Evolutionary conservation across 2,113 vertebrate species (phyloP), one percentile per base, ranked within the genome.

Genomic region (Megaceryle maxima): DNA sequence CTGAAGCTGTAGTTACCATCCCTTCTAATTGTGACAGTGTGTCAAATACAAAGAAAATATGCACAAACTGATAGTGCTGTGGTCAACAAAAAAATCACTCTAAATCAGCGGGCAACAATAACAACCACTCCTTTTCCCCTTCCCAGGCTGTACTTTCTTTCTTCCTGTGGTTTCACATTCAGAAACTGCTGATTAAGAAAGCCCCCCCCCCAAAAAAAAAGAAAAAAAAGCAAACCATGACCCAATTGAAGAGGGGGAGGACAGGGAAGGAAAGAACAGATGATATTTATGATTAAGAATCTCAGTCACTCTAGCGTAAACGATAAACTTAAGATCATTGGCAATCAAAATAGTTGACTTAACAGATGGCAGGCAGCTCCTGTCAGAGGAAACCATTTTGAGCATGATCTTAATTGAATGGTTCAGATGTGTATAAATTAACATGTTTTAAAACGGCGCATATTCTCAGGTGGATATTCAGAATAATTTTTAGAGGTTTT

Each of bases 341-440:
- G 96, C 96, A 98, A 91, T 92, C 93, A 92, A 97, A 97, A 96
- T 88, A 97, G 96, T 95, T 95, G 90, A 84, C 86, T 97, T 97
- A 97, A 96, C 97, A 98, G 98, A 98, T 98, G 97, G 97, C 92
- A 97, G 83, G 90, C 80, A 35, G 94, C 82, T 97, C 90, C 96
- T 95, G 91, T 97, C 92, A 90, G 94, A 91, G 84, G 95, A 91
- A 96, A 92, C 80, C 92, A 56, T 96, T 97, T 85, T 94, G 87
- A 97, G 91, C 84, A 55, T 75, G 69, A 97, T 87, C 80, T 96
- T 97, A 98, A 97, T 92, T 97, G 95, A 97, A 93, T 83, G 85
- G 73, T 89, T 97, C 88, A 74, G 94, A 94, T 95, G 80, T 94
- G 96, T 97, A 98, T 97, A 98, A 97, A 98, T 98, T 98, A 98